Evolutionary conservation across 2,888 invertebrate genomes (phyloP).

Genomic region (Agrotis clavis): DNA sequence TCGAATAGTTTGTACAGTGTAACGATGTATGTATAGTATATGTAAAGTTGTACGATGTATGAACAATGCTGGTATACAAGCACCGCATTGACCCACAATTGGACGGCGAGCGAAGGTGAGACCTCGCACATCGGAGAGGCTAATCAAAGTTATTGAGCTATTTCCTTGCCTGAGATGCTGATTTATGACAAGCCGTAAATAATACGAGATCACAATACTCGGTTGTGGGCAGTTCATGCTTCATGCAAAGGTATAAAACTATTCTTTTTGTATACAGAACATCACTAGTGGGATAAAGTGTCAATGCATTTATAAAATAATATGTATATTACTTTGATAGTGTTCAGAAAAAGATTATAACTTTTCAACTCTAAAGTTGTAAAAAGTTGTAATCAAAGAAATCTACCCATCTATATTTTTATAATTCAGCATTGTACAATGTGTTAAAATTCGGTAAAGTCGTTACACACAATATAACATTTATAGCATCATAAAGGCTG

Average conservation of each 20-base stretch:
- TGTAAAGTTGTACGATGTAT: conserved; percentile 31
- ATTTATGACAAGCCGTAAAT: conserved; percentile 78
- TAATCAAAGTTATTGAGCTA: conserved; percentile 81
- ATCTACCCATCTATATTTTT: conserved; percentile 7
- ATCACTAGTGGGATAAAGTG: conserved; percentile 9
- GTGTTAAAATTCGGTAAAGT: conserved; percentile 49
- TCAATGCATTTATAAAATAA: not conserved
- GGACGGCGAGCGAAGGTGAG: conserved; percentile 69
- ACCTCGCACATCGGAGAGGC: conserved; percentile 73
- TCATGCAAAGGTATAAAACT: conserved; percentile 55
- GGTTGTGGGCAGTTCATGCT: conserved; percentile 58
- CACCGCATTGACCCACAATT: conserved; percentile 74
- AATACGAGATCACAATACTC: conserved; percentile 67
- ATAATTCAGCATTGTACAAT: conserved; percentile 25
- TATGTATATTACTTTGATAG: not conserved
- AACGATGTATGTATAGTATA: conserved; percentile 2
- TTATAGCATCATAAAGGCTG: conserved; percentile 57
- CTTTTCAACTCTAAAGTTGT: not conserved
- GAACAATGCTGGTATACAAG: conserved; percentile 60
- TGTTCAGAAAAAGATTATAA: not conserved
- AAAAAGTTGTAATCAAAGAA: conserved; percentile 11
- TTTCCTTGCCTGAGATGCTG: conserved; percentile 76
- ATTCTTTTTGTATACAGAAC: conserved; percentile 34
- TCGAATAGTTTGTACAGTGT: conserved; percentile 30
- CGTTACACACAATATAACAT: conserved; percentile 54